A percentile compares a stretch with the other conserved stretches of the same genome.
Evolutionary conservation across 1,140 invertebrate species (phyloP).

Genomic region (Subanguina moxae): DNA sequence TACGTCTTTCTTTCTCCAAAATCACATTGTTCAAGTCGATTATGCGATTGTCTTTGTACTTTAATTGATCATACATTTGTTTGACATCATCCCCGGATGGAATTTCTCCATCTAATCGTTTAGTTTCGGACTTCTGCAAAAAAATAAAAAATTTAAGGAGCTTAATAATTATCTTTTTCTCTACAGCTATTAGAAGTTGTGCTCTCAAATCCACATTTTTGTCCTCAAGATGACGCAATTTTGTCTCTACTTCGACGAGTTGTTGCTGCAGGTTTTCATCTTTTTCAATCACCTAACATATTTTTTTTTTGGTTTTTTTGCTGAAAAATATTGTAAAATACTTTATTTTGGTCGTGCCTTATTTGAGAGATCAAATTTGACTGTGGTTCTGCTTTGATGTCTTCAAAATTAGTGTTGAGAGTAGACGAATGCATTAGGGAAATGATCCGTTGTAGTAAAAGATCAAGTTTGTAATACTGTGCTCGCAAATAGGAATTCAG

Average conservation of each 20-base stretch:
- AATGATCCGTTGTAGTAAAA: too few species aligned
- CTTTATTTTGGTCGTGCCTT: too few species aligned
- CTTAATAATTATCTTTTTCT: conserved; percentile 6
- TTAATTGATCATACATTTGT: conserved; percentile 27
- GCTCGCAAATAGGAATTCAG: too few species aligned
- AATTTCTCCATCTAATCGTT: neutral
- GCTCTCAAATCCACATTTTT: conserved; percentile 26
- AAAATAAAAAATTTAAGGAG: conserved; percentile 7
- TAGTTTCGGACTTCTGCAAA: conserved; percentile 8
- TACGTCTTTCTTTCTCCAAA: conserved; percentile 61
- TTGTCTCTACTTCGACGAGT: conserved; percentile 7
- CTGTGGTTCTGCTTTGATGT: too few species aligned
- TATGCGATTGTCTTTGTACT: conserved; percentile 61
- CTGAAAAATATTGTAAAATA: too few species aligned
- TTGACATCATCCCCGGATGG: conserved; percentile 8
- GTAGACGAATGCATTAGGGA: too few species aligned
- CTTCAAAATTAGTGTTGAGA: too few species aligned
- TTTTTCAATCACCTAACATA: too few species aligned
- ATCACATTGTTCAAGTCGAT: conserved; percentile 64
- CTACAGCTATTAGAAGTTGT: conserved; percentile 8
- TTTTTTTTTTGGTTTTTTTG: too few species aligned
- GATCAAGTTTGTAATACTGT: too few species aligned
- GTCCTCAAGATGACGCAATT: conserved; percentile 19
- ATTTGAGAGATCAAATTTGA: too few species aligned
- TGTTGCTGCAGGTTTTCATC: conserved; percentile 2